These are phyloP conservation scores for Rotaria sp. DNA, from an alignment of 2,888 invertebrate species.

Conservation along the genomic window DNA sequence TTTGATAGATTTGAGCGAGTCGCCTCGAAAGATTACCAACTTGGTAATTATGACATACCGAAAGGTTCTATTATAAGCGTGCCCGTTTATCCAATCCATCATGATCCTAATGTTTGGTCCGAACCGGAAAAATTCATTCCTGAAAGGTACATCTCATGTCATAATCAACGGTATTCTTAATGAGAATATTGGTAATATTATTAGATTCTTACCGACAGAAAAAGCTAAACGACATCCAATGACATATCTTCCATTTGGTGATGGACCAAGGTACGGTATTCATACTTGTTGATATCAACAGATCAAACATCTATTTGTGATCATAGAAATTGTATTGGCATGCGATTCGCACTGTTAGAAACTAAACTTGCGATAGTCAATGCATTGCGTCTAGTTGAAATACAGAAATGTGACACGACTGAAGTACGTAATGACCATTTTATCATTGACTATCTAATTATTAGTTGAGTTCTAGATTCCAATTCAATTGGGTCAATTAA, in stretches of 20 bases:
- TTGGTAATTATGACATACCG: slow-evolving; percentile 28
- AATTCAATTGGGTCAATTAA: too few relatives aligned
- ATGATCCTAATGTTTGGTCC: slow-evolving; percentile 41
- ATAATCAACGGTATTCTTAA: not conserved
- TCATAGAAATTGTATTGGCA: not conserved
- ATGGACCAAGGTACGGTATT: not conserved
- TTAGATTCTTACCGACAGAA: not conserved
- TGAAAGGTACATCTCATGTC: slow-evolving; percentile 36
- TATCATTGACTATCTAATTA: too few relatives aligned
- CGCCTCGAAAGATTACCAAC: slow-evolving; percentile 17
- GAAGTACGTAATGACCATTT: too few relatives aligned
- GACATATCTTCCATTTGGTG: not conserved
- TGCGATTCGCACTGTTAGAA: too few relatives aligned
- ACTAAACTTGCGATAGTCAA: too few relatives aligned
- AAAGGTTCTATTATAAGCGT: slow-evolving; percentile 39
- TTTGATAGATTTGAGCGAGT: slow-evolving; percentile 24
- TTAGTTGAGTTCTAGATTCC: too few relatives aligned
- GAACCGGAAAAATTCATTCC: slow-evolving; percentile 42
- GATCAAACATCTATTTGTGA: not conserved
- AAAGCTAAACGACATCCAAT: not conserved
- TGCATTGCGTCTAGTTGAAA: too few relatives aligned
- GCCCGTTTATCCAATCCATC: slow-evolving; percentile 41
- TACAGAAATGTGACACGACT: too few relatives aligned
- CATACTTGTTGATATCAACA: not conserved
- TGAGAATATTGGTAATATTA: not conserved